These are phyloP conservation scores for Xiphias gladius DNA, from an alignment of 2,113 vertebrate genomes.

Conservation along the genomic window DNA sequence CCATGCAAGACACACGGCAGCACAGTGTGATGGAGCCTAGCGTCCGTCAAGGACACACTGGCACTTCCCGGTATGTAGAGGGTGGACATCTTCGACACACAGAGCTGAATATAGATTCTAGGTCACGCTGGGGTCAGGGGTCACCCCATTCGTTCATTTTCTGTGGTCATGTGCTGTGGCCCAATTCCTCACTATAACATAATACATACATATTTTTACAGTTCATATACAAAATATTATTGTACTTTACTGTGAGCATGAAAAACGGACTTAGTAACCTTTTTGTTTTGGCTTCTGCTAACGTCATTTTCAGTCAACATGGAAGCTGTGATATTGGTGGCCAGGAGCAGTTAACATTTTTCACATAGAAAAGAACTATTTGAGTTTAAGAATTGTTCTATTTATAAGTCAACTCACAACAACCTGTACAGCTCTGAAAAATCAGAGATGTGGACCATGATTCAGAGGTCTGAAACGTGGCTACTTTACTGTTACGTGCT, in stretches of 20 bases:
- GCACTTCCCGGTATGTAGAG: slow-evolving; percentile 22
- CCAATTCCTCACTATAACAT: background rate
- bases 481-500: background rate
- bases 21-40: slow-evolving; percentile 56
- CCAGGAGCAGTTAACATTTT: background rate
- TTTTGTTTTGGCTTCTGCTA: background rate
- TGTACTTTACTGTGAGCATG: background rate
- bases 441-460: background rate
- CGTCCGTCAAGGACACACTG: slow-evolving; percentile 57
- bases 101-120: slow-evolving; percentile 60
- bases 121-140: slow-evolving; percentile 60
- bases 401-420: background rate
- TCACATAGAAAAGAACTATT: background rate
- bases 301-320: background rate
- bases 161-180: slow-evolving; percentile 25
- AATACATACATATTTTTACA: background rate
- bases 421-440: background rate
- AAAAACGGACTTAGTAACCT: background rate
- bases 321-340: background rate
- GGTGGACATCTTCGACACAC: slow-evolving; percentile 12
- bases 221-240: background rate
- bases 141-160: slow-evolving; percentile 51
- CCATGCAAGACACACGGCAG: slow-evolving; percentile 68
- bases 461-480: background rate
- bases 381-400: background rate